Evolutionary conservation across 2,888 invertebrate species (phyloP).

Genomic region (Agrilus biguttatus): DNA sequence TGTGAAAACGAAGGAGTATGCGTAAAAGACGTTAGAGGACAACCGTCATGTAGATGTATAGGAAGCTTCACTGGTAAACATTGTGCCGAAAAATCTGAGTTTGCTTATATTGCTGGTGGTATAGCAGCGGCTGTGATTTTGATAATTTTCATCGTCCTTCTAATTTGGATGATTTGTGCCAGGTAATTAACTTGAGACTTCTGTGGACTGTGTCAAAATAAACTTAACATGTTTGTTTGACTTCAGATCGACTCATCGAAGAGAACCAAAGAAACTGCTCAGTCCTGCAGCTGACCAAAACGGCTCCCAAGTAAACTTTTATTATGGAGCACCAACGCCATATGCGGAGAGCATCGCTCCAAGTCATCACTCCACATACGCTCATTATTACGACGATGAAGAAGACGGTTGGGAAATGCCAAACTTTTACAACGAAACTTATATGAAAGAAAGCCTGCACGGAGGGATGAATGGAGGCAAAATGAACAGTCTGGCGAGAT

Average conservation of each 20-base stretch:
- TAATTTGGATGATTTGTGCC: constrained; percentile 96
- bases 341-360: constrained; percentile 92
- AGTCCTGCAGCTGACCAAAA: constrained; percentile 82
- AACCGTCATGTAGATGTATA: constrained; percentile 77
- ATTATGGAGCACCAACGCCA: constrained; percentile 87
- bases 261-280: constrained; percentile 83
- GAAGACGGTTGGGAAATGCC: constrained; percentile 98
- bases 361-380: constrained; percentile 89
- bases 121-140: constrained; percentile 89
- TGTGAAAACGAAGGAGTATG: constrained; percentile 87
- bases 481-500: constrained; percentile 85
- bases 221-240: neutral
- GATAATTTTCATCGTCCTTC: constrained; percentile 78
- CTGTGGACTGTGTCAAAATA: neutral
- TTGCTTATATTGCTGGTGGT: constrained; percentile 88
- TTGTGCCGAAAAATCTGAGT: constrained; percentile 84
- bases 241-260: constrained; percentile 63
- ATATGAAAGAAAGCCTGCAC: constrained; percentile 88
- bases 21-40: constrained; percentile 67
- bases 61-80: constrained; percentile 85
- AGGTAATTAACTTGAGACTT: constrained; percentile 35
- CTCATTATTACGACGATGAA: constrained; percentile 90
- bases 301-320: constrained; percentile 90
- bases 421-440: constrained; percentile 91
- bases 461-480: constrained; percentile 65